Percentiles rank a stretch among this genome's conserved stretches.
Evolutionary conservation across 2,888 invertebrate species (phyloP).

Genomic region (Meloe dianella): DNA sequence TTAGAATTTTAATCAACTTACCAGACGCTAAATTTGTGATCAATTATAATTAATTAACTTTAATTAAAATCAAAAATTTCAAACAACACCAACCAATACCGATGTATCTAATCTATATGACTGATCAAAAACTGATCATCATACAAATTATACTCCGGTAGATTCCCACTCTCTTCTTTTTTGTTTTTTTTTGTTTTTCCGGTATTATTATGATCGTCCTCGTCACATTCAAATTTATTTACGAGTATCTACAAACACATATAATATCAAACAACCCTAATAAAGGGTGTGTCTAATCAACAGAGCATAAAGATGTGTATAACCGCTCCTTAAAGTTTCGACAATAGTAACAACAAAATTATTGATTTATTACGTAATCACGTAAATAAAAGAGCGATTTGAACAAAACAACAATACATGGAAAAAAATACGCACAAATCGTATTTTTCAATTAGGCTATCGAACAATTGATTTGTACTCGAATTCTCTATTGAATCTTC

Average conservation of each 20-base stretch:
- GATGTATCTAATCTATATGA: neutral
- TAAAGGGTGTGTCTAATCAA: slow-evolving; percentile 23
- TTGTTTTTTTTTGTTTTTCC: no score
- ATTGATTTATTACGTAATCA: neutral
- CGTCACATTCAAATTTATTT: neutral
- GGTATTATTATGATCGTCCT: slow-evolving; percentile 8
- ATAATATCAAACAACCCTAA: neutral
- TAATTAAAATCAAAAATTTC: slow-evolving; percentile 7
- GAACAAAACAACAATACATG: neutral
- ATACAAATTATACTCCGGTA: slow-evolving; percentile 16
- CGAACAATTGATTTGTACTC: neutral
- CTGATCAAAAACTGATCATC: slow-evolving; percentile 32
- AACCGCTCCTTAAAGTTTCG: slow-evolving; percentile 31
- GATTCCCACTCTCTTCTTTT: slow-evolving; percentile 23
- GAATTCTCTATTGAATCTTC: neutral
- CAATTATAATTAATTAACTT: slow-evolving; percentile 13
- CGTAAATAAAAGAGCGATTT: neutral
- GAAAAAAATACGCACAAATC: neutral
- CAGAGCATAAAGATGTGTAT: slow-evolving; percentile 23
- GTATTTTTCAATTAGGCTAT: neutral
- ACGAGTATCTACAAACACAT: neutral
- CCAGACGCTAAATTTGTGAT: neutral
- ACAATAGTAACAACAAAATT: slow-evolving; percentile 14
- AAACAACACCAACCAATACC: neutral
- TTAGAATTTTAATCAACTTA: neutral